phyloP scores from a whole-genome alignment of 2,797 vertebrate species.

The Dipus sagitta region DNA sequence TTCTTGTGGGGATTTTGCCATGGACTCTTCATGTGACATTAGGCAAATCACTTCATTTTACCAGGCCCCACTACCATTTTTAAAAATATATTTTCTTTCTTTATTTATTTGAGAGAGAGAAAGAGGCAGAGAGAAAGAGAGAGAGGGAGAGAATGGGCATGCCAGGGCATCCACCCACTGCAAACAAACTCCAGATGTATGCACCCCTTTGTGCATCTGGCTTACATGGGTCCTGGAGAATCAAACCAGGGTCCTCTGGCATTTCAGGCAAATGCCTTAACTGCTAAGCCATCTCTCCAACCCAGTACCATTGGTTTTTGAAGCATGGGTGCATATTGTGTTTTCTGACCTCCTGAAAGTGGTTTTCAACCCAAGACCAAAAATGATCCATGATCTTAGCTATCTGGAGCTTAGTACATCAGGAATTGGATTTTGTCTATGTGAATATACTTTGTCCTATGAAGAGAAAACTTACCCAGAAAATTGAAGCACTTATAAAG shows the following conservation, averaged over 20 bases:
- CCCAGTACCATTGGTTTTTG: not conserved
- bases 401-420: not conserved
- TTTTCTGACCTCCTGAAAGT: not conserved
- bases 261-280: no score
- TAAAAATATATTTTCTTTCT: no score
- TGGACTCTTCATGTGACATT: not conserved
- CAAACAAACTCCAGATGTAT: no score
- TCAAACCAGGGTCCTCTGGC: no score
- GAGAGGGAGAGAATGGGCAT: no score
- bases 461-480: conserved; percentile 17
- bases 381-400: not conserved
- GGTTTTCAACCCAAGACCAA: not conserved
- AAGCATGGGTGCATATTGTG: not conserved
- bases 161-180: no score
- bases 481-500: conserved; percentile 69
- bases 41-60: not conserved
- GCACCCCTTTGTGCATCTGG: no score
- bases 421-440: not conserved
- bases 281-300: no score
- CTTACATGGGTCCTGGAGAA: no score
- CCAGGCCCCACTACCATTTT: not conserved
- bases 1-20: not conserved
- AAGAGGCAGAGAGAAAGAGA: no score
- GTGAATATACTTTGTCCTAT: not conserved
- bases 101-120: no score